A percentile compares a stretch with the other conserved stretches of the same genome.
These are phyloP conservation scores for Clitarchus hookeri DNA, from an alignment of 2,888 invertebrate genomes.

Conservation along the genomic window DNA sequence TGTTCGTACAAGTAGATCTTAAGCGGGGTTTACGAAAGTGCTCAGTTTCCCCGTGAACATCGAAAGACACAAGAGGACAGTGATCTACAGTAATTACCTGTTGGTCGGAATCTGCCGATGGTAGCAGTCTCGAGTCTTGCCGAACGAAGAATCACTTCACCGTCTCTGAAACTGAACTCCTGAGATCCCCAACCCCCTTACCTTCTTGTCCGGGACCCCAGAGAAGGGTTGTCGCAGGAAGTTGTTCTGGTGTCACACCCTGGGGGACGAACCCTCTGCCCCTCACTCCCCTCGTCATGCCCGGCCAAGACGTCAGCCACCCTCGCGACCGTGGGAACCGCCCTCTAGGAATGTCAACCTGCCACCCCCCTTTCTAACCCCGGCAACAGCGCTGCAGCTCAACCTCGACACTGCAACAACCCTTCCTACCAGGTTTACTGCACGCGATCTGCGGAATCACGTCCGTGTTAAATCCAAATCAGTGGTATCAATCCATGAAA, in stretches of 20 bases:
- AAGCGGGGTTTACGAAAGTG: too few species aligned
- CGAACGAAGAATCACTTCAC: not conserved
- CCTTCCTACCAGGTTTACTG: too few species aligned
- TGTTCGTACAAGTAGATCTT: too few species aligned
- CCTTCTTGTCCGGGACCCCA: not conserved
- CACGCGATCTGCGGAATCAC: too few species aligned
- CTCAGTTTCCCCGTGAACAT: too few species aligned
- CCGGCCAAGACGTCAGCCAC: not conserved
- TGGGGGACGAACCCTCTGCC: not conserved
- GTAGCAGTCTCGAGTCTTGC: too few species aligned
- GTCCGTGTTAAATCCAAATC: too few species aligned
- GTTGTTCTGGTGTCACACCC: constrained; percentile 11
- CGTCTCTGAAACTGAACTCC: not conserved
- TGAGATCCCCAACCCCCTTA: not conserved
- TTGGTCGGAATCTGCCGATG: too few species aligned
- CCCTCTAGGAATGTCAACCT: not conserved
- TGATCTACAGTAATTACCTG: too few species aligned
- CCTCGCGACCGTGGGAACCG: not conserved
- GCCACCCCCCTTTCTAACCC: not conserved
- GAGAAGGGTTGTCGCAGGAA: constrained; percentile 7
- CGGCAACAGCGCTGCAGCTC: not conserved
- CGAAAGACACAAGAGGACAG: too few species aligned
- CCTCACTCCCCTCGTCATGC: not conserved
- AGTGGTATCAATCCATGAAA: too few species aligned
- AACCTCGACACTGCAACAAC: too few species aligned